A percentile compares a stretch with the other conserved stretches of the same genome.
phyloP scores from a whole-genome alignment of 1,140 invertebrate genomes.

The Bombyx mori region ASM3026992v2 NC_085112.1:10385001-10385500 shows the following conservation, averaged over 20 bases:
- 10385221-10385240: too few relatives aligned
- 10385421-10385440: too few relatives aligned
- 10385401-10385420: slow-evolving; percentile 50
- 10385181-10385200: too few relatives aligned
- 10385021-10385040: slow-evolving; percentile 87
- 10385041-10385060: slow-evolving; percentile 96
- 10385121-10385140: not conserved
- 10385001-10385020: slow-evolving; percentile 95
- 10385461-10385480: too few relatives aligned
- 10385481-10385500: too few relatives aligned
- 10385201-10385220: too few relatives aligned
- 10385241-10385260: not conserved
- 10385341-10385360: slow-evolving; percentile 90
- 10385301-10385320: slow-evolving; percentile 78
- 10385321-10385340: slow-evolving; percentile 90
- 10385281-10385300: not conserved
- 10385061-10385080: slow-evolving; percentile 98
- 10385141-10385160: too few relatives aligned
- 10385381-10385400: slow-evolving; percentile 79
- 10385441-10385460: too few relatives aligned
- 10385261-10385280: too few relatives aligned
- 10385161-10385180: too few relatives aligned
- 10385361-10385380: slow-evolving; percentile 89
- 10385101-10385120: not conserved
- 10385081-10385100: slow-evolving; percentile 38